Conservation (phyloP, 2,113 vertebrate genomes). For the Otolemur garnettii region DNA sequence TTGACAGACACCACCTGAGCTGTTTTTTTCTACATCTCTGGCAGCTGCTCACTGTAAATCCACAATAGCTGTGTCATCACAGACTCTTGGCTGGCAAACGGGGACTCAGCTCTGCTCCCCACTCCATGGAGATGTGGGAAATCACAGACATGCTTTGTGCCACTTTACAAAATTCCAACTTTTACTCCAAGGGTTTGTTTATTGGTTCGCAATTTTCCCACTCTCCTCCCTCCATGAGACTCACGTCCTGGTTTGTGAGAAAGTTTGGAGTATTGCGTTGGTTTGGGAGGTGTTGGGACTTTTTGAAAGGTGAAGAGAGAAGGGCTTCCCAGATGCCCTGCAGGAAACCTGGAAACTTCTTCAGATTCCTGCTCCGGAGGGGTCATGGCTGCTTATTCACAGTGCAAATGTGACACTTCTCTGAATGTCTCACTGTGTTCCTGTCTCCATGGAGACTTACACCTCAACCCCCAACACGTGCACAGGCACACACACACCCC, state of each 20-base stretch:
- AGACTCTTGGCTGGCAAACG: neutral
- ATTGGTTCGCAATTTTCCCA: neutral
- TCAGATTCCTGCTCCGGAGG: conserved; percentile 65
- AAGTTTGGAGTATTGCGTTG: neutral
- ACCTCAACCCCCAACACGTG: neutral
- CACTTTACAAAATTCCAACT: accelerated
- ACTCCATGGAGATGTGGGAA: neutral
- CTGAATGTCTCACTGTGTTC: neutral
- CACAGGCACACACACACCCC: neutral
- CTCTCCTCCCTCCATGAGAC: neutral
- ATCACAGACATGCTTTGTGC: neutral
- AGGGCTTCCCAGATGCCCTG: conserved; percentile 26
- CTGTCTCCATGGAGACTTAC: neutral
- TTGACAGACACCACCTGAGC: neutral
- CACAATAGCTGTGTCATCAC: neutral
- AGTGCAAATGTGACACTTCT: conserved; percentile 37
- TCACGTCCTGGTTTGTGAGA: neutral
- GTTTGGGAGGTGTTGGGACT: neutral
- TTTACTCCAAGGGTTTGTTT: neutral
- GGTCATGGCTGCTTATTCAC: neutral
- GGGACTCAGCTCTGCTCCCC: neutral
- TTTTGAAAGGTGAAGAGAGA: conserved; percentile 31
- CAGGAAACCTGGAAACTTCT: conserved; percentile 72
- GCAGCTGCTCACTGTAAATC: neutral
- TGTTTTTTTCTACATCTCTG: neutral